These are phyloP conservation scores for Caprella mutica DNA, from an alignment of 2,888 invertebrate species.

Conservation along the genomic window DNA sequence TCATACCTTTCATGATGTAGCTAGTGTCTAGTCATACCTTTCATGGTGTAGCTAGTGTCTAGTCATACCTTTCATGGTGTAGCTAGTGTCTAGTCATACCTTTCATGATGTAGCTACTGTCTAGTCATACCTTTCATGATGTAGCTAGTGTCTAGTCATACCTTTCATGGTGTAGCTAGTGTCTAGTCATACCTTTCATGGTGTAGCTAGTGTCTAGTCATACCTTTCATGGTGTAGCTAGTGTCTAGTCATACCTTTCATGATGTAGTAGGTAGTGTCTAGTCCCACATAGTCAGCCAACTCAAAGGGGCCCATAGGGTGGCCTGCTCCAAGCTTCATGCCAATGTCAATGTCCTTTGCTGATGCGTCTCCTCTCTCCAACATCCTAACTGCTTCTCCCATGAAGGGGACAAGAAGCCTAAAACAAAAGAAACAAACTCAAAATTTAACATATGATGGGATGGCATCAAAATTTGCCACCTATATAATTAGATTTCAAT, in stretches of 20 bases:
- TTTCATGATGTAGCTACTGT: too few relatives aligned
- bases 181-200: not conserved
- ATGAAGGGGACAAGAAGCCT: constrained; percentile 64
- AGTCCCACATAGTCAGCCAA: constrained; percentile 50
- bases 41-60: too few relatives aligned
- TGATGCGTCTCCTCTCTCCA: constrained; percentile 56
- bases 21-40: too few relatives aligned
- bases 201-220: not conserved
- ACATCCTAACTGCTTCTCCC: constrained; percentile 64
- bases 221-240: not conserved
- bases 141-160: too few relatives aligned
- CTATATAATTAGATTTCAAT: too few relatives aligned
- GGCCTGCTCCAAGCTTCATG: constrained; percentile 51
- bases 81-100: too few relatives aligned
- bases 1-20: too few relatives aligned
- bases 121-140: too few relatives aligned
- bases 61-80: too few relatives aligned
- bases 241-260: constrained; percentile 43
- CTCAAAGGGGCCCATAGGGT: constrained; percentile 54
- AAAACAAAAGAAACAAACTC: not conserved
- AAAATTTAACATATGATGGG: not conserved
- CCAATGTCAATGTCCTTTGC: constrained; percentile 49
- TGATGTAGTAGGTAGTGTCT: constrained; percentile 48
- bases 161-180: too few relatives aligned
- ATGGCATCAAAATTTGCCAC: too few relatives aligned